These are phyloP conservation scores for Rhagoletis pomonella DNA, from an alignment of 1,140 invertebrate species.

Conservation along the genomic window DNA sequence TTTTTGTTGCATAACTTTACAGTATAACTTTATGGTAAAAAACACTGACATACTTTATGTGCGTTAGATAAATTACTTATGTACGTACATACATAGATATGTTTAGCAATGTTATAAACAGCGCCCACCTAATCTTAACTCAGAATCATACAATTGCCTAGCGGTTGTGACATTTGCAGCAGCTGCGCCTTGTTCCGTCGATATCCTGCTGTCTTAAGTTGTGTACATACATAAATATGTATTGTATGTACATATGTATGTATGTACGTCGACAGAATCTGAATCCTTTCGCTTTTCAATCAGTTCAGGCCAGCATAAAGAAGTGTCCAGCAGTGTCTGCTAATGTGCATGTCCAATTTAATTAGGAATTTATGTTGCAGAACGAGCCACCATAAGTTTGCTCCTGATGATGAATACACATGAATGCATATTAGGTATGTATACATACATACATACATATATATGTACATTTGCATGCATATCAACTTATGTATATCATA, in stretches of 20 bases:
- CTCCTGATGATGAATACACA: background rate
- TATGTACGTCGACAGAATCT: too few relatives aligned
- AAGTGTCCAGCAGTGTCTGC: conserved; percentile 11
- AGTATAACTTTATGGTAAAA: too few relatives aligned
- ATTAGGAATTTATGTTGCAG: conserved; percentile 49
- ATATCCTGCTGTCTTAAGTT: conserved; percentile 27
- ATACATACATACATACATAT: background rate
- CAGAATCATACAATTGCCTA: background rate
- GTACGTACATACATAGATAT: background rate
- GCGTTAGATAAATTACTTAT: background rate
- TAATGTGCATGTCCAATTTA: conserved; percentile 45
- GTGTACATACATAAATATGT: too few relatives aligned
- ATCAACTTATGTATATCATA: too few relatives aligned
- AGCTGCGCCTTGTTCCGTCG: background rate
- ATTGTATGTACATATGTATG: too few relatives aligned
- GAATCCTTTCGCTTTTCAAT: conserved; percentile 23
- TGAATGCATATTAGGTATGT: background rate
- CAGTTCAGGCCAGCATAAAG: background rate
- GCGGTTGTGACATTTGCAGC: background rate
- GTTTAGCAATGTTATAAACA: too few relatives aligned
- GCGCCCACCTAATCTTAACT: background rate
- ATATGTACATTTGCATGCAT: background rate
- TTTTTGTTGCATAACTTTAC: background rate
- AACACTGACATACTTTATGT: too few relatives aligned
- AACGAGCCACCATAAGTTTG: background rate